Conservation (phyloP, 2,113 vertebrate genomes). For the Toxotes jaculatrix region DNA sequence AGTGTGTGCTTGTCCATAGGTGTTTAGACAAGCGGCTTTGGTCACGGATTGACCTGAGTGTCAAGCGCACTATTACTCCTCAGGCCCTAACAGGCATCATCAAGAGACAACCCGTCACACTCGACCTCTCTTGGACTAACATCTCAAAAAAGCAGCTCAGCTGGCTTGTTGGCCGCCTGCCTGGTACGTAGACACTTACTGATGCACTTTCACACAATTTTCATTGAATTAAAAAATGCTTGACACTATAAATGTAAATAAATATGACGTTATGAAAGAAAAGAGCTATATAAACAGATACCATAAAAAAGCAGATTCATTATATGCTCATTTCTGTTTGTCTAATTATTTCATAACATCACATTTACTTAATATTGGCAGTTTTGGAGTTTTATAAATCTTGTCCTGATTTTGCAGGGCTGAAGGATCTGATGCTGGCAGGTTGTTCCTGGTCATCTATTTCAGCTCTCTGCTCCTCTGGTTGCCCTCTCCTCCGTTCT, state of each 20-base stretch:
- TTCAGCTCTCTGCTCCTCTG: constrained; percentile 95
- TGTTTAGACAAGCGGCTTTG: constrained; percentile 98
- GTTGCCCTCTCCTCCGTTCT: constrained; percentile 95
- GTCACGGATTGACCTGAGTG: constrained; percentile 94
- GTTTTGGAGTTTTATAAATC: neutral
- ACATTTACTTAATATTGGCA: neutral
- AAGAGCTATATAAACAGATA: neutral
- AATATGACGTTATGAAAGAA: neutral
- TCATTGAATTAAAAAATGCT: neutral
- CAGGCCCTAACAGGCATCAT: constrained; percentile 97
- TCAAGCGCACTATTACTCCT: constrained; percentile 93
- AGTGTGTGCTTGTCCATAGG: constrained; percentile 78
- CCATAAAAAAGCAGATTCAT: neutral
- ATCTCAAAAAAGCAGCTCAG: constrained; percentile 98
- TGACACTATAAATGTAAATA: neutral
- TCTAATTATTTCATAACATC: neutral
- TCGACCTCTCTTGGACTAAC: constrained; percentile 98
- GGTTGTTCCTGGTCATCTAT: constrained; percentile 96
- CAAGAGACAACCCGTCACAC: constrained; percentile 93
- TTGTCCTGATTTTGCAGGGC: constrained; percentile 80
- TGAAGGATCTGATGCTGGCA: constrained; percentile 95
- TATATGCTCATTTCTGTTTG: neutral
- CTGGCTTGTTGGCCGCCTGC: constrained; percentile 95
- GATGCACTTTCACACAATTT: neutral
- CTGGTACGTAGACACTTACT: constrained; percentile 80